phyloP scores from a whole-genome alignment of 2,113 vertebrate species.

The Tympanuchus pallidicinctus region DNA sequence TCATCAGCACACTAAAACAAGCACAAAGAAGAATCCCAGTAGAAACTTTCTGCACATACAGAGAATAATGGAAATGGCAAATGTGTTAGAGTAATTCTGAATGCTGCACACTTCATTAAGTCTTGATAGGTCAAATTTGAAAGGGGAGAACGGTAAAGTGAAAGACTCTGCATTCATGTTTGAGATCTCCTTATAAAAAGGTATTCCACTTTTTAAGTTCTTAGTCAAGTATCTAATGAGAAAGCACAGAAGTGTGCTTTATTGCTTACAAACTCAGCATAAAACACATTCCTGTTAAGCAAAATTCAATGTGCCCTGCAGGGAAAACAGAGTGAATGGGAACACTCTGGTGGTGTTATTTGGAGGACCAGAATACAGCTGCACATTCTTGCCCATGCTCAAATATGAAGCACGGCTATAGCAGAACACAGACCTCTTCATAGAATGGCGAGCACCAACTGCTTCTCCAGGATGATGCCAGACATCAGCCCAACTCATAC shows the following conservation, averaged over 20 bases:
- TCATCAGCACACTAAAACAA: slow-evolving; percentile 3
- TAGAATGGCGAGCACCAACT: background rate
- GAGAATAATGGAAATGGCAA: background rate
- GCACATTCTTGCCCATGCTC: background rate
- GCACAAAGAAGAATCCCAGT: background rate
- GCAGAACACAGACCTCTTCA: background rate
- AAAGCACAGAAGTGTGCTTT: background rate
- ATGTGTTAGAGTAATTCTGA: background rate
- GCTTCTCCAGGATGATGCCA: background rate
- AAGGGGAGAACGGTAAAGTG: background rate
- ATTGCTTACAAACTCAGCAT: background rate
- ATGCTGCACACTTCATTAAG: background rate
- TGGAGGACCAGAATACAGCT: background rate
- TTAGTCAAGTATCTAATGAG: background rate
- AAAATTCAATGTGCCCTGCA: background rate
- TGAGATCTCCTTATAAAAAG: background rate
- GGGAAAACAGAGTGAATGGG: background rate
- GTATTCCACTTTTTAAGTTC: background rate
- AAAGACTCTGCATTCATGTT: background rate
- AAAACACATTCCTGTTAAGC: background rate
- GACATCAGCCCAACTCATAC: background rate
- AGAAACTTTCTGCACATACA: background rate
- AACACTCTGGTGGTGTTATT: background rate
- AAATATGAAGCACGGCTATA: fast-evolving
- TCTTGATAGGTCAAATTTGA: background rate